phyloP scores from a whole-genome alignment of 2,797 vertebrate genomes.

The Falco naumanni region DNA sequence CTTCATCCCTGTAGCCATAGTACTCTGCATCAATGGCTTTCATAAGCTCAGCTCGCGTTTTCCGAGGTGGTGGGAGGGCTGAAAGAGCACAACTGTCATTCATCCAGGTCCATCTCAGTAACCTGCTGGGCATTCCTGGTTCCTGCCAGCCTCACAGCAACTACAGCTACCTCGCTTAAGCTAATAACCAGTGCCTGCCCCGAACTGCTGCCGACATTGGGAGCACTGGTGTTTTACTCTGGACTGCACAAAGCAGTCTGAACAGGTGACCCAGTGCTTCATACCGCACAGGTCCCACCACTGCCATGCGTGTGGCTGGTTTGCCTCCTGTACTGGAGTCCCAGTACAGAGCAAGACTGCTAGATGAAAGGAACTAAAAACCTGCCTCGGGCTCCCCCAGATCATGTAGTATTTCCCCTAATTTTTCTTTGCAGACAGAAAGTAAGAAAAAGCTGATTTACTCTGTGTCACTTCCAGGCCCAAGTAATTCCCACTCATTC shows the following conservation, averaged over 20 bases:
- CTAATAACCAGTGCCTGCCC: fast-evolving
- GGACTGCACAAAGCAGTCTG: neutral
- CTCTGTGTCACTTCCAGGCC: neutral
- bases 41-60: constrained; percentile 94
- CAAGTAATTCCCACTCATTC: neutral
- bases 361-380: neutral
- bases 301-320: fast-evolving
- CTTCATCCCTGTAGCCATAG: constrained; percentile 95
- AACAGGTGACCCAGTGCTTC: neutral
- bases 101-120: neutral
- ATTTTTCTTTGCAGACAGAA: neutral
- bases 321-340: too few relatives aligned
- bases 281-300: neutral
- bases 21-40: constrained; percentile 96
- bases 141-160: neutral
- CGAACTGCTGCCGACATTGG: neutral
- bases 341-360: neutral
- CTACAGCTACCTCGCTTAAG: neutral
- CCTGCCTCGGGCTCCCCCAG: neutral
- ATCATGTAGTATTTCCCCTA: neutral
- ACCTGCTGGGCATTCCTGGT: neutral
- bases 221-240: neutral
- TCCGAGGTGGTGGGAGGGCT: constrained; percentile 91
- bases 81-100: neutral
- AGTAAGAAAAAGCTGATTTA: neutral